phyloP scores from a whole-genome alignment of 2,888 invertebrate species.

The Melangyna quadrimaculata region DNA sequence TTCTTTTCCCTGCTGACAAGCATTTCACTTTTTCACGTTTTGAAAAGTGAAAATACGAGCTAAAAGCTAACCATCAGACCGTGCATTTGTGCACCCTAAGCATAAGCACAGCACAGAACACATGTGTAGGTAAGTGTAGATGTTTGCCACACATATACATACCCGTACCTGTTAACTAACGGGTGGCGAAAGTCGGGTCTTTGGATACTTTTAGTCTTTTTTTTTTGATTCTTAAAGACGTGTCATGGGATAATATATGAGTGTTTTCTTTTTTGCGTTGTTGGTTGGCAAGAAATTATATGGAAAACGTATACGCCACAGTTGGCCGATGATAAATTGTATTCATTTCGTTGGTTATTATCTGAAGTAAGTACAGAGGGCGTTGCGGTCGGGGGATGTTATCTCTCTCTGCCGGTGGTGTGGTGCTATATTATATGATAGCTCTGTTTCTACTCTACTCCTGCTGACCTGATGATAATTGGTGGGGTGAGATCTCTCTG shows the following conservation, averaged over 20 bases:
- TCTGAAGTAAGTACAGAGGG: slow-evolving; percentile 2
- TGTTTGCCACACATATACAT: neutral
- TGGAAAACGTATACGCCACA: slow-evolving; percentile 61
- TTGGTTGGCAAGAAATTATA: slow-evolving; percentile 44
- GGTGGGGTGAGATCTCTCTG: slow-evolving; percentile 64
- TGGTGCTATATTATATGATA: neutral
- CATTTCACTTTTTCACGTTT: slow-evolving; percentile 68
- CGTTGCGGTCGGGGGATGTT: slow-evolving; percentile 12
- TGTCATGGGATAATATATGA: slow-evolving; percentile 70
- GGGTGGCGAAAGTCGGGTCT: slow-evolving; percentile 43
- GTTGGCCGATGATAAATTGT: slow-evolving; percentile 72
- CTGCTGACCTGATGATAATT: slow-evolving; percentile 68
- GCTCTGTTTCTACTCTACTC: neutral
- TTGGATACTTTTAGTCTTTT: slow-evolving; percentile 60
- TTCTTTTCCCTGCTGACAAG: slow-evolving; percentile 66
- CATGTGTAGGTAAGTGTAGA: neutral
- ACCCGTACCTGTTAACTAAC: neutral
- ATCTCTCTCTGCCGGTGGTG: slow-evolving; percentile 17
- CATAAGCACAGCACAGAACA: neutral
- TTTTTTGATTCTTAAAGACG: slow-evolving; percentile 69
- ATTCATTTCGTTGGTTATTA: slow-evolving; percentile 41
- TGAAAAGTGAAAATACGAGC: slow-evolving; percentile 71
- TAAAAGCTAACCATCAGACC: slow-evolving; percentile 58
- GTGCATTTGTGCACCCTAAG: slow-evolving; percentile 54
- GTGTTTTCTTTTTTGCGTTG: slow-evolving; percentile 60